A percentile compares a stretch with the other conserved stretches of the same genome.
Evolutionary conservation across 2,888 invertebrate species (phyloP).

Genomic region (Lumbricus terrestris): DNA sequence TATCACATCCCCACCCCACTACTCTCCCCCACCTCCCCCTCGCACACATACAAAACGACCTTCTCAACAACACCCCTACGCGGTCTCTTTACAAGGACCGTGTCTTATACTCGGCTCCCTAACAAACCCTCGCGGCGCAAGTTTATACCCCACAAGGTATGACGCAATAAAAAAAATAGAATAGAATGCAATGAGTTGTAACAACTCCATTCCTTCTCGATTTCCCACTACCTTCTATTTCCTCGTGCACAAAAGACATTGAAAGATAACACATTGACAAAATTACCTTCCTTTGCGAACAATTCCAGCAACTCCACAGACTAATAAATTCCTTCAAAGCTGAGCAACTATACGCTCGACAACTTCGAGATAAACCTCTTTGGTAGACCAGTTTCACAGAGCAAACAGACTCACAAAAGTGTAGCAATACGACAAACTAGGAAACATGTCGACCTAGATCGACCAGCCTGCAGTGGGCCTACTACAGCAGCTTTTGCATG

Average conservation of each 20-base stretch:
- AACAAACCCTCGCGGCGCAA: not conserved
- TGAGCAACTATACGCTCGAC: not conserved
- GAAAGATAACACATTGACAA: not conserved
- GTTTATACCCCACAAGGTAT: not conserved
- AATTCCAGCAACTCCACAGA: not conserved
- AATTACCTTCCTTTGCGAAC: not conserved
- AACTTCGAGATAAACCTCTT: not conserved
- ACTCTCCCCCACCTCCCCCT: too few relatives aligned
- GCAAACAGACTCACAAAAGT: not conserved
- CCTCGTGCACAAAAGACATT: not conserved
- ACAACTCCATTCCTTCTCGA: not conserved
- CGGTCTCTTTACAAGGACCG: too few relatives aligned
- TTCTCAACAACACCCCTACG: not conserved
- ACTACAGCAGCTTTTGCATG: not conserved
- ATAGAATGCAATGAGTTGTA: not conserved
- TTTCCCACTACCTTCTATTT: not conserved
- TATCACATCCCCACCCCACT: too few relatives aligned
- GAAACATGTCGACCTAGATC: not conserved
- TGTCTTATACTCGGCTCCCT: not conserved
- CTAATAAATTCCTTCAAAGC: not conserved
- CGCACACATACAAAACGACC: not conserved
- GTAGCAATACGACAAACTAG: not conserved
- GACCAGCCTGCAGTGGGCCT: not conserved
- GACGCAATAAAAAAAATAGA: too few relatives aligned
- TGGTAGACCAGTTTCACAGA: not conserved